Evolutionary conservation across 2,888 invertebrate genomes (phyloP), one percentile per base, ranked within the genome.

Genomic region (Diaprepes abbreviatus): DNA sequence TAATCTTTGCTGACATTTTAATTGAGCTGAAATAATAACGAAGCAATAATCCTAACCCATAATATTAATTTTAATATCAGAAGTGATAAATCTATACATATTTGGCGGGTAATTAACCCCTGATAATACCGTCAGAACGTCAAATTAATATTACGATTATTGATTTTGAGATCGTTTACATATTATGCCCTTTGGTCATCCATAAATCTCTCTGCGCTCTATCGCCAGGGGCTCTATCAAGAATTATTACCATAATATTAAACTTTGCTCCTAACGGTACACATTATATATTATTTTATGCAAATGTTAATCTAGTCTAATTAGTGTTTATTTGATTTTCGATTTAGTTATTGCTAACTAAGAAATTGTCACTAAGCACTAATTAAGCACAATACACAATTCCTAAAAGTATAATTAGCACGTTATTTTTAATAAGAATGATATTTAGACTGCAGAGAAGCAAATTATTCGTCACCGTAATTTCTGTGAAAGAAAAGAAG

Each of bases 161-260:
- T 66, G 66, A 66, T 66, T 66, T 52, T 50, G 59, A 59, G 66
- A 36, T 59, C 66, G 66, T 66, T 66, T 59, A 59, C 59, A 66
- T 58, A 59, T 50, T 52, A 52, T 58, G 66, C 58, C 66, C 59
- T 59, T 50, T 59, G 58, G 59, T 16, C 66, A 31, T 31, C 58
- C 59, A 48, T 65, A 65, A 65, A 65, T 65, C 65, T 57, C 65
- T 57, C 45, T 48, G 19, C 21, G 21, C 35, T 31, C 48, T 50
- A 24, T 66, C 50, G 66, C 66, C 31, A 12, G 9, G 10, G 50
- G 59, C 57, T 12, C 57, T 45, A 35, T 57, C 57, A 3, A 24
- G 14, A 57, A 40, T 57, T 57, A 57, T 50, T 55, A 57, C 45
- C 65, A 65, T 65, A 57, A 65, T 48, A 65, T 57, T 45, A 55